Conservation (phyloP, 2,113 vertebrate species). For the Hypanus sabinus region DNA sequence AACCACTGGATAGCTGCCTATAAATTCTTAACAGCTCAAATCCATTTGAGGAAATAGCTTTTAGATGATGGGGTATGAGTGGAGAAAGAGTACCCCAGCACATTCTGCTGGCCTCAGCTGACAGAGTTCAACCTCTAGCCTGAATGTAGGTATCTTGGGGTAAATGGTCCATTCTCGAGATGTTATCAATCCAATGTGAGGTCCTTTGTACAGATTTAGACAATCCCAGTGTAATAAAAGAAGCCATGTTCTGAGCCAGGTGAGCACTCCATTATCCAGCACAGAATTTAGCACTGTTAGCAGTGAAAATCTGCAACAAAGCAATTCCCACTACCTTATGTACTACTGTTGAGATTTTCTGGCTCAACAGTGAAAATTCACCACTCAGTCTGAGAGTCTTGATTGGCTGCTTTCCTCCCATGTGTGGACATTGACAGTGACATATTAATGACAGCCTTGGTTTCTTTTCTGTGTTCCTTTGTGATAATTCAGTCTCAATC, state of each 20-base stretch:
- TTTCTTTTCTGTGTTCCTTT: not conserved
- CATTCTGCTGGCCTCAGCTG: not conserved
- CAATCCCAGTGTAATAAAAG: too few relatives aligned
- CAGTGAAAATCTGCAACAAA: not conserved
- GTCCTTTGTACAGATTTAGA: not conserved
- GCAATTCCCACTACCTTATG: not conserved
- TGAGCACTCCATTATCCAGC: not conserved
- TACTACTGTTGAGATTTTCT: not conserved
- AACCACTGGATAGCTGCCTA: not conserved
- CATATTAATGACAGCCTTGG: not conserved
- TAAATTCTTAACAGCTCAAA: not conserved
- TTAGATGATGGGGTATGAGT: not conserved
- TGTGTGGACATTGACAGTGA: not conserved
- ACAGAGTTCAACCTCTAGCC: not conserved
- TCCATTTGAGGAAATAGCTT: not conserved
- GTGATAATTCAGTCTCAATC: not conserved
- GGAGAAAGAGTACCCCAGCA: not conserved
- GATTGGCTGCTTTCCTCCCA: not conserved
- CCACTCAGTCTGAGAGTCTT: not conserved
- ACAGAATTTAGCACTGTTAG: not conserved
- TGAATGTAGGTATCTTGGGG: not conserved
- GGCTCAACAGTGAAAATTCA: not conserved
- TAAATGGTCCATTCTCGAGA: not conserved
- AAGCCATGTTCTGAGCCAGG: not conserved
- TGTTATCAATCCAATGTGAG: not conserved